Evolutionary conservation across 2,113 vertebrate species (phyloP).

Genomic region (Zosterops hypoxanthus): DNA sequence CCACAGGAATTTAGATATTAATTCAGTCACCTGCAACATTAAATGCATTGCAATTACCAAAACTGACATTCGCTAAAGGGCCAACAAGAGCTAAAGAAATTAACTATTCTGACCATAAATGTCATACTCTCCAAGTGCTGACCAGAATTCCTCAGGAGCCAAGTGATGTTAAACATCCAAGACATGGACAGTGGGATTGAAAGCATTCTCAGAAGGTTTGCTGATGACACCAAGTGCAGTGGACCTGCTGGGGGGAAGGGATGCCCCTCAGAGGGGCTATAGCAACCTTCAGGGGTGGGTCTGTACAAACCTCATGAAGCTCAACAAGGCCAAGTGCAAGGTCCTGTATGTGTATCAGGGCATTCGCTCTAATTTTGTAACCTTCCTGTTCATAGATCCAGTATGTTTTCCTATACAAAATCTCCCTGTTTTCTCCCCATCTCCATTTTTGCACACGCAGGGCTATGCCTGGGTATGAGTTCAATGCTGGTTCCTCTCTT

Average conservation of each 20-base stretch:
- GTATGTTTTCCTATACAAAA: neutral
- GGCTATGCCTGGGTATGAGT: no score
- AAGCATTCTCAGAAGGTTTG: neutral
- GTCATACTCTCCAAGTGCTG: neutral
- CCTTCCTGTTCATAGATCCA: neutral
- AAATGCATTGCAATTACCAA: neutral
- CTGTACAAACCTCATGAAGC: neutral
- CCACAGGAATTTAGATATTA: neutral
- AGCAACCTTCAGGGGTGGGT: neutral
- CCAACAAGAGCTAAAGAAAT: neutral
- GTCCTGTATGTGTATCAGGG: neutral
- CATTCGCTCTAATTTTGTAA: neutral
- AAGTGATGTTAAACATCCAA: neutral
- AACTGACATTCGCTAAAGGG: neutral
- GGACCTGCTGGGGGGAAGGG: neutral
- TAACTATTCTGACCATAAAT: neutral
- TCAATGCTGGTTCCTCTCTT: neutral
- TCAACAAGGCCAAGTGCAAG: rapidly evolving
- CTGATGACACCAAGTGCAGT: neutral
- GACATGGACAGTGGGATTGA: neutral
- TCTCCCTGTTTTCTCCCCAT: neutral
- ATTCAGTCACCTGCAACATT: neutral
- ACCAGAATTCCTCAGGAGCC: neutral
- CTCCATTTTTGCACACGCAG: neutral
- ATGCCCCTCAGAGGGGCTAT: neutral